These are phyloP conservation scores for Natator depressus DNA, from an alignment of 2,113 vertebrate genomes.

Conservation along the genomic window DNA sequence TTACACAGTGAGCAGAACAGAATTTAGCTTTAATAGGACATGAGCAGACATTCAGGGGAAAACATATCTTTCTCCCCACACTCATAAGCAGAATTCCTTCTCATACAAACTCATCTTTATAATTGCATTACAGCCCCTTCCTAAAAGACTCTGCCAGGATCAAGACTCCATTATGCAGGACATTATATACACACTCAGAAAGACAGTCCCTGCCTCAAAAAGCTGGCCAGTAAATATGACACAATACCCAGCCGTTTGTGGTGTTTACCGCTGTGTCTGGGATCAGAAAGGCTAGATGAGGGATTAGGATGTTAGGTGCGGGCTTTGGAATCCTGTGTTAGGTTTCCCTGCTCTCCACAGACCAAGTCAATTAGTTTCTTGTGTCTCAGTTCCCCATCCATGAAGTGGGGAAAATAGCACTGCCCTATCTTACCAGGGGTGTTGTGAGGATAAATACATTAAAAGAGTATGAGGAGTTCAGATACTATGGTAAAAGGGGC, in stretches of 20 bases:
- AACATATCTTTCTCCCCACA: background rate
- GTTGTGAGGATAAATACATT: too few relatives aligned
- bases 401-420: too few relatives aligned
- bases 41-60: background rate
- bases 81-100: background rate
- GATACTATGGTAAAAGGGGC: too few relatives aligned
- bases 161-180: fast-evolving
- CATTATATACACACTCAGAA: background rate
- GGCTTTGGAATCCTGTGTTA: background rate
- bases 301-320: background rate
- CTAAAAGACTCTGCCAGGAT: background rate
- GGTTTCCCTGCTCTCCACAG: background rate
- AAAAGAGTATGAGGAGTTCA: too few relatives aligned
- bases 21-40: background rate
- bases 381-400: background rate
- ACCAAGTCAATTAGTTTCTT: background rate
- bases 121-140: background rate
- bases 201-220: background rate
- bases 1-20: background rate
- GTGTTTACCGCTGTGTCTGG: too few relatives aligned
- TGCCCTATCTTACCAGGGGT: too few relatives aligned
- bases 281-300: background rate
- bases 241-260: too few relatives aligned
- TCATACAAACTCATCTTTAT: background rate
- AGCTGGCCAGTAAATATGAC: background rate